Evolutionary conservation across 2,113 vertebrate species (phyloP), one percentile per base, ranked within the genome.

Genomic region (Dinomys branickii): DNA sequence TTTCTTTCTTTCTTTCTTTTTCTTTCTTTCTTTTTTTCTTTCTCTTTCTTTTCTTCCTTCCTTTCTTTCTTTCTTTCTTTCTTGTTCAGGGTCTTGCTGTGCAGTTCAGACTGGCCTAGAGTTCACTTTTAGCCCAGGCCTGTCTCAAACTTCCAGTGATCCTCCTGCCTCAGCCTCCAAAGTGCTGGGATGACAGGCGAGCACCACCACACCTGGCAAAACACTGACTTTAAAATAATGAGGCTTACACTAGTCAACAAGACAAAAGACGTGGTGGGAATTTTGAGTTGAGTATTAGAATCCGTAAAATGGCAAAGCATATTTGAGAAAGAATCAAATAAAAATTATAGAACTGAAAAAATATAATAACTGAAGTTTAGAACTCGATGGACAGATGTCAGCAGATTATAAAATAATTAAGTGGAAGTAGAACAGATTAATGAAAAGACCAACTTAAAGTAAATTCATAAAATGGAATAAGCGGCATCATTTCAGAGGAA

Each of bases 141-240:
- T n/a, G n/a, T n/a, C n/a, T n/a, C n/a, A n/a, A n/a, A n/a, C n/a
- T n/a, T n/a, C n/a, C n/a, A n/a, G n/a, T n/a, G n/a, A n/a, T n/a
- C n/a, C n/a, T n/a, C n/a, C n/a, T n/a, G n/a, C n/a, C n/a, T n/a
- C n/a, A n/a, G n/a, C n/a, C n/a, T n/a, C n/a, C n/a, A n/a, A n/a
- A n/a, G n/a, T n/a, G n/a, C n/a, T n/a, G n/a, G n/a, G n/a, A n/a
- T n/a, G n/a, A n/a, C n/a, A n/a, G n/a, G n/a, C n/a, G n/a, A n/a
- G n/a, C n/a, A n/a, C n/a, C n/a, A n/a, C n/a, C n/a, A n/a, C n/a
- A n/a, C n/a, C n/a, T n/a, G n/a, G n/a, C n/a, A n/a, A n/a, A n/a
- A 63, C 41, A 75, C 16, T 85, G 16, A 47, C 86, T 96, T 82
- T 85, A 86, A 97, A 89, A 84, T 69, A 52, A 22, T 91, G 63